phyloP scores from a whole-genome alignment of 2,888 invertebrate species.

The Drosophila picticornis region DNA sequence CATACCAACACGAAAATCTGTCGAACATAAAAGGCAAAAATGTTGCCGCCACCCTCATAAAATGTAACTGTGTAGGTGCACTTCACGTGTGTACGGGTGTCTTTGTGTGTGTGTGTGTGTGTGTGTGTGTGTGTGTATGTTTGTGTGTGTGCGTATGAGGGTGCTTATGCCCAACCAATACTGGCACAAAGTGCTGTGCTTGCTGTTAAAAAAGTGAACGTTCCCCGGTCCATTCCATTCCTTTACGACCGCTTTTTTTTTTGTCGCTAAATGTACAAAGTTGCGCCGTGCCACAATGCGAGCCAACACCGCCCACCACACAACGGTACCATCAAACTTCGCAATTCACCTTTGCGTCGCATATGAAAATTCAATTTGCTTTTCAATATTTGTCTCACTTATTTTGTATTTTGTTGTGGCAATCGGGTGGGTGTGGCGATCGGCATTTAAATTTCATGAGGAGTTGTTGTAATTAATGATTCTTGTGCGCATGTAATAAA shows the following conservation, averaged over 20 bases:
- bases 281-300: slow-evolving; percentile 30
- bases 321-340: slow-evolving; percentile 11
- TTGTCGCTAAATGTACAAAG: slow-evolving; percentile 51
- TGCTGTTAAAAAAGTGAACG: slow-evolving; percentile 54
- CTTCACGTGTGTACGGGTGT: slow-evolving; percentile 16
- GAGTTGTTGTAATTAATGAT: slow-evolving; percentile 79
- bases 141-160: slow-evolving; percentile 11
- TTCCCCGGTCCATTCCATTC: slow-evolving; percentile 17
- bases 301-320: not conserved
- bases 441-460: slow-evolving; percentile 76
- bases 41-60: slow-evolving; percentile 71
- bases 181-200: slow-evolving; percentile 68
- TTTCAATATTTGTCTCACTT: slow-evolving; percentile 75
- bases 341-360: slow-evolving; percentile 60
- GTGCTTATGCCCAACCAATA: slow-evolving; percentile 10
- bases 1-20: slow-evolving; percentile 81
- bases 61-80: slow-evolving; percentile 68
- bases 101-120: slow-evolving; percentile 2
- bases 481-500: slow-evolving; percentile 75
- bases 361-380: slow-evolving; percentile 78
- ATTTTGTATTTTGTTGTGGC: slow-evolving; percentile 52
- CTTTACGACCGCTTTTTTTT: not conserved
- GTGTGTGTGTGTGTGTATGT: slow-evolving; percentile 7
- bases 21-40: slow-evolving; percentile 78
- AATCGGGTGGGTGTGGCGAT: slow-evolving; percentile 21